These are phyloP conservation scores for Illadopsis cleaveri DNA, from an alignment of 2,113 vertebrate species.

Conservation along the genomic window DNA sequence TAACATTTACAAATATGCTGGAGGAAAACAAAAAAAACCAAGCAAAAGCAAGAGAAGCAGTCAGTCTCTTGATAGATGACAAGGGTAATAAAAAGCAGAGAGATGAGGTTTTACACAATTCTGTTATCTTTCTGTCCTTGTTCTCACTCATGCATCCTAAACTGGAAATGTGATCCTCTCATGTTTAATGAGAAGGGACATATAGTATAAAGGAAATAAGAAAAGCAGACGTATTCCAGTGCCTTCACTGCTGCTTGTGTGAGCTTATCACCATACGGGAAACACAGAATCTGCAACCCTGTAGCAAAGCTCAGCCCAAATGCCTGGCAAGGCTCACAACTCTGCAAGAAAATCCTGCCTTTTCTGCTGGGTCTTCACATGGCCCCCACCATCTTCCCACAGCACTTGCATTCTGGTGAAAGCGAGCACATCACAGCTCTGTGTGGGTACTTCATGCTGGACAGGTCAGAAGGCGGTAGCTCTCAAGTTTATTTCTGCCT, in stretches of 20 bases:
- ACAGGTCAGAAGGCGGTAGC: not conserved
- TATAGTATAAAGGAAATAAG: not conserved
- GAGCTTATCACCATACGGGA: not conserved
- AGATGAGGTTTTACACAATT: conserved; percentile 27
- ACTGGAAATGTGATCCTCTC: conserved; percentile 21
- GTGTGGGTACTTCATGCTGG: not conserved
- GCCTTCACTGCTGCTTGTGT: not conserved
- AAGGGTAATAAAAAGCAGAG: conserved; percentile 42
- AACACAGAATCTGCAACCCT: not conserved
- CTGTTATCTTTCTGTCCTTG: conserved; percentile 41
- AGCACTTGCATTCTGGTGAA: not conserved
- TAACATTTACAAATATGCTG: conserved; percentile 65
- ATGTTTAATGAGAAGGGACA: conserved; percentile 24
- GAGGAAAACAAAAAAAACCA: not conserved
- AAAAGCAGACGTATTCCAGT: not conserved
- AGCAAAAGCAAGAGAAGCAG: not conserved
- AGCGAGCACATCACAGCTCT: not conserved
- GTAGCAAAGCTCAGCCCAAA: not conserved
- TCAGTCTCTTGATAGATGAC: conserved; percentile 43
- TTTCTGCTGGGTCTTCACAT: not conserved
- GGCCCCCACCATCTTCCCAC: not conserved
- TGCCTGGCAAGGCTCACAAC: not conserved
- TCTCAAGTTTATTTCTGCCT: not conserved
- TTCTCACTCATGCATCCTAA: conserved; percentile 37
- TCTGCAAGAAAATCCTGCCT: not conserved